Evolutionary conservation across 2,888 invertebrate genomes (phyloP).

Genomic region (Xestia xanthographa): DNA sequence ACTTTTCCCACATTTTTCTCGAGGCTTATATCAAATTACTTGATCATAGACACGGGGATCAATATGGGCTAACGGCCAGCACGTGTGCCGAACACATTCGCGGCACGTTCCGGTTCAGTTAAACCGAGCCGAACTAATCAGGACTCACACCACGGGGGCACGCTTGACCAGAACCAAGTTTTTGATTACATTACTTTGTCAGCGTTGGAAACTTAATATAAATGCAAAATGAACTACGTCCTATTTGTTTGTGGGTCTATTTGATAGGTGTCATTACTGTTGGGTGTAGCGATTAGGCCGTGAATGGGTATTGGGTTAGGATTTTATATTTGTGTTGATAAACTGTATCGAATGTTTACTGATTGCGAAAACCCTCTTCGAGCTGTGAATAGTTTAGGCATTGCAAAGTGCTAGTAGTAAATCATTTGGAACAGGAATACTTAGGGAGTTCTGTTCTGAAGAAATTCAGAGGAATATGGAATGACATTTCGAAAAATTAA

Average conservation of each 20-base stretch:
- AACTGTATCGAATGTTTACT: not conserved
- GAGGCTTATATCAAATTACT: conserved; percentile 59
- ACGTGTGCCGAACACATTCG: conserved; percentile 71
- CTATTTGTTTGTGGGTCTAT: conserved; percentile 40
- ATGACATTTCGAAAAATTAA: conserved; percentile 15
- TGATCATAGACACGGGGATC: conserved; percentile 56
- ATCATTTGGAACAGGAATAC: not conserved
- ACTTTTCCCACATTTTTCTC: conserved; percentile 19
- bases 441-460: not conserved
- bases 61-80: conserved; percentile 57
- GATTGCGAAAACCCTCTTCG: not conserved
- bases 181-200: conserved; percentile 63
- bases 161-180: conserved; percentile 62
- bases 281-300: conserved; percentile 16
- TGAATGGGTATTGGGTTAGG: conserved; percentile 25
- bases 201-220: conserved; percentile 53
- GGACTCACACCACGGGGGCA: conserved; percentile 55
- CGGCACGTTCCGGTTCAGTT: conserved; percentile 65
- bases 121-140: conserved; percentile 71
- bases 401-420: not conserved
- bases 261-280: conserved; percentile 39
- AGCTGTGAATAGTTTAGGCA: not conserved
- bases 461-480: not conserved
- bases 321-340: conserved; percentile 1
- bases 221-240: conserved; percentile 53